phyloP scores from a whole-genome alignment of 1,140 invertebrate genomes.

The Apis cerana region DNA sequence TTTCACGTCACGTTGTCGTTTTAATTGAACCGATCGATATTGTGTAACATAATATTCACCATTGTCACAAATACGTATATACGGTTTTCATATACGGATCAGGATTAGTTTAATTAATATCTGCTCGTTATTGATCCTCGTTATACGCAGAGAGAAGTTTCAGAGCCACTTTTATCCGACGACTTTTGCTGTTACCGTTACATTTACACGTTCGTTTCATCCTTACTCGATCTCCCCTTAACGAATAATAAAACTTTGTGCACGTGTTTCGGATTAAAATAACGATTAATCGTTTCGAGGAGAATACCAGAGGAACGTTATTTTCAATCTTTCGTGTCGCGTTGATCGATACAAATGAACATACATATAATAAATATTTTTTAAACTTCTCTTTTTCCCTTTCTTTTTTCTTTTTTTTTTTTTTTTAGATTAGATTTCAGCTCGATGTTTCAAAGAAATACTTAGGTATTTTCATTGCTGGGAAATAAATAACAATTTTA shows the following conservation, averaged over 20 bases:
- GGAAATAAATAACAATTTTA: too few species aligned
- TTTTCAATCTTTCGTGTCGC: not conserved
- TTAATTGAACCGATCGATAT: not conserved
- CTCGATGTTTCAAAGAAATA: too few species aligned
- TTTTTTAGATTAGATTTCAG: too few species aligned
- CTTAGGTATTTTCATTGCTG: too few species aligned
- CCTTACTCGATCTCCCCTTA: not conserved
- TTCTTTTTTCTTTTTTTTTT: too few species aligned
- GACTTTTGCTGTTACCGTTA: not conserved
- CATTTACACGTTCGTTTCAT: not conserved
- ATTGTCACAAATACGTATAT: not conserved
- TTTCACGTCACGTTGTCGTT: not conserved
- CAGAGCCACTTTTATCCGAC: not conserved
- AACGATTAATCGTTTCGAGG: not conserved
- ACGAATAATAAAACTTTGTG: slow-evolving; percentile 28
- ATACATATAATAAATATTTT: too few species aligned
- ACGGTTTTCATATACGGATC: not conserved
- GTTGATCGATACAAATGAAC: too few species aligned
- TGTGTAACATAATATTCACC: not conserved
- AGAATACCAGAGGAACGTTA: not conserved
- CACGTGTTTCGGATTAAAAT: slow-evolving; percentile 15
- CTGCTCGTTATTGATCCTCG: slow-evolving; percentile 23
- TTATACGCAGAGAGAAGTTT: not conserved
- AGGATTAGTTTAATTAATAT: slow-evolving; percentile 29
- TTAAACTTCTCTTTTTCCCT: too few species aligned